These are phyloP conservation scores for Drosophila simulans DNA, from an alignment of 1,140 invertebrate genomes.

Conservation along the genomic window DNA sequence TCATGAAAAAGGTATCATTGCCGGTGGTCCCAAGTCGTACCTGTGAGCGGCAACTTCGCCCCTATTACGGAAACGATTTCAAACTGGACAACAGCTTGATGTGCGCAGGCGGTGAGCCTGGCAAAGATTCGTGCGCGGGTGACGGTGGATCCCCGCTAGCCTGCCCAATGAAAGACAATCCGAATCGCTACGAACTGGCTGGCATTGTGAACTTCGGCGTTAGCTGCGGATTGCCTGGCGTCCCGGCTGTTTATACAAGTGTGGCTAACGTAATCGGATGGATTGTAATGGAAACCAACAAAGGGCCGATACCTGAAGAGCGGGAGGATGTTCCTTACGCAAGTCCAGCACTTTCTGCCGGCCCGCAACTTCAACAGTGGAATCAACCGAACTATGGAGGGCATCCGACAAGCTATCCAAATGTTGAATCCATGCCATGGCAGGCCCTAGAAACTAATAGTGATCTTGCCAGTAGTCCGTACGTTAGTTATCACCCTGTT, in stretches of 20 bases:
- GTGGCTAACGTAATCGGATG: constrained; percentile 86
- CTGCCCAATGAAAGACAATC: constrained; percentile 86
- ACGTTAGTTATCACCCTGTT: too few species aligned
- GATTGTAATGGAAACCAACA: not conserved
- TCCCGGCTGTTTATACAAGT: constrained; percentile 91
- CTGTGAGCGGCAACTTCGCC: constrained; percentile 84
- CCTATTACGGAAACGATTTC: constrained; percentile 65
- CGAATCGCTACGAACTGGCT: constrained; percentile 86
- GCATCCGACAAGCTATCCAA: too few species aligned
- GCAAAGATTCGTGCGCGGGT: constrained; percentile 89
- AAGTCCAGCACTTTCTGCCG: too few species aligned
- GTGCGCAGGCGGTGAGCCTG: constrained; percentile 88
- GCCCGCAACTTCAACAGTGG: too few species aligned
- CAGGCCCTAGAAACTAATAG: too few species aligned
- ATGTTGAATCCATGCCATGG: too few species aligned
- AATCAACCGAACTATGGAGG: too few species aligned
- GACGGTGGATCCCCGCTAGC: constrained; percentile 90
- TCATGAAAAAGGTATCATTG: constrained; percentile 87
- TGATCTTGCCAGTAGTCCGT: too few species aligned
- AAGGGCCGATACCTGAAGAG: not conserved
- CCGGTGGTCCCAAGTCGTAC: constrained; percentile 83
- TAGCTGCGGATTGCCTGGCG: constrained; percentile 85
- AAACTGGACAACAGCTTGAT: constrained; percentile 84
- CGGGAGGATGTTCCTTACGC: too few species aligned
- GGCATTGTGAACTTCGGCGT: constrained; percentile 90